Evolutionary conservation across 2,888 invertebrate species (phyloP), one percentile per base, ranked within the genome.

Genomic region (Drosophila sordidula): DNA sequence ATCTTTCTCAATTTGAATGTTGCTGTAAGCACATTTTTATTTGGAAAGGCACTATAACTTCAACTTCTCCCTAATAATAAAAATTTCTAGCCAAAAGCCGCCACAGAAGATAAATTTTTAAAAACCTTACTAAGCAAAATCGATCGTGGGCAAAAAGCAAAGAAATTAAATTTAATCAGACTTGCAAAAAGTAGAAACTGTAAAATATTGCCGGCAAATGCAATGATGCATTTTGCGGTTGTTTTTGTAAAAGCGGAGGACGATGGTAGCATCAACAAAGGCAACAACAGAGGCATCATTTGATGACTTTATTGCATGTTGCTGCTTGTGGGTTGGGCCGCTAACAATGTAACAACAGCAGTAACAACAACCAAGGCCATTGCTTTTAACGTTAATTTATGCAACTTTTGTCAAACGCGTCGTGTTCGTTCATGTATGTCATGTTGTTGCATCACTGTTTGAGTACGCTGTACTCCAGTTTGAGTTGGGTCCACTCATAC

Each of bases 371-470:
- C 61, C 66, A 73, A 66, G 70, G 65, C 77, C 69, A 75, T 84
- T 71, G 79, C 87, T 86, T 89, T 86, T 86, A 87, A 75, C 88
- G 83, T 76, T 89, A 87, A 89, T 87, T 89, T 87, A 87, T 88
- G 89, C 87, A 86, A 75, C 83, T 79, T 89, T 89, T 81, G 80
- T 79, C 86, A 81, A 89, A 89, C 75, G 86, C 69, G 65, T 58
- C 52, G 49, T 67, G 77, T 70, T 66, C 71, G 75, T 42, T 63
- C 58, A 52, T 72, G 56, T 69, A 47, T 51, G 46, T 69, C 63
- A 56, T 77, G 58, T 58, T 70, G 70, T 54, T 56, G 59, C 46
- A 52, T 36, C 56, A 44, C 54, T n/a, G n/a, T n/a, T n/a, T n/a
- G n/a, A 77, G 62, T 44, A 45, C 49, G 25, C 45, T 65, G 65